Evolutionary conservation across 2,888 invertebrate species (phyloP), one percentile per base, ranked within the genome.

Genomic region (Noctua comes): DNA sequence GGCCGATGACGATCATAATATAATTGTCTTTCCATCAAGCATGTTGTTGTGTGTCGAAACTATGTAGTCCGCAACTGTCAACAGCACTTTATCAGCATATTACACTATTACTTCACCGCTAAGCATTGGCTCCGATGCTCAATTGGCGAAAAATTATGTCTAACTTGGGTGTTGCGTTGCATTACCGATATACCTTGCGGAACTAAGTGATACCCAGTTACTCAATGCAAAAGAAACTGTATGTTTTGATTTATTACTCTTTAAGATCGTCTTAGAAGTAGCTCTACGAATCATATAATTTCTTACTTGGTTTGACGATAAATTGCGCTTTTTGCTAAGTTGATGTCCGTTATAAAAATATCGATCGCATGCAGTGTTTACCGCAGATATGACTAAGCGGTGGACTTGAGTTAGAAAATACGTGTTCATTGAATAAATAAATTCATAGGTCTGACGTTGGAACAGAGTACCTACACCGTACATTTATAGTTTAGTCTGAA

Each of bases 61-160:
- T 18, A 24, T n/a, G 43, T 51, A 48, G 40, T 36, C 2, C 8
- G 18, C 31, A 65, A 46, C 31, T 81, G 65, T 85, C 86, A 74
- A 57, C 69, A 57, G 36, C 51, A 48, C 65, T 66, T 80, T 36
- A 71, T 68, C 48, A 51, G 21, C 68, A 64, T 72, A 77, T 76
- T 73, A 70, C 64, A 64, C 54, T 74, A 79, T 82, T 76, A 70
- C 76, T 57, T 74, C 71, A 82, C 75, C 74, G 80, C 65, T 72
- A 78, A 89, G 64, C 80, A 77, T 85, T 87, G 85, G 68, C 84
- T 87, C 68, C 69, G 71, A 87, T 90, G 89, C 83, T 86, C 87
- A 91, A 85, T 79, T 83, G 86, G 89, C 91, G 90, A 90, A 89
- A 90, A 92, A 91, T 92, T 80, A 88, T 86, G 79, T 78, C 80